Percentiles rank a stretch among this genome's conserved stretches.
phyloP scores from a whole-genome alignment of 2,888 invertebrate genomes.

The Watsonalla binaria region DNA sequence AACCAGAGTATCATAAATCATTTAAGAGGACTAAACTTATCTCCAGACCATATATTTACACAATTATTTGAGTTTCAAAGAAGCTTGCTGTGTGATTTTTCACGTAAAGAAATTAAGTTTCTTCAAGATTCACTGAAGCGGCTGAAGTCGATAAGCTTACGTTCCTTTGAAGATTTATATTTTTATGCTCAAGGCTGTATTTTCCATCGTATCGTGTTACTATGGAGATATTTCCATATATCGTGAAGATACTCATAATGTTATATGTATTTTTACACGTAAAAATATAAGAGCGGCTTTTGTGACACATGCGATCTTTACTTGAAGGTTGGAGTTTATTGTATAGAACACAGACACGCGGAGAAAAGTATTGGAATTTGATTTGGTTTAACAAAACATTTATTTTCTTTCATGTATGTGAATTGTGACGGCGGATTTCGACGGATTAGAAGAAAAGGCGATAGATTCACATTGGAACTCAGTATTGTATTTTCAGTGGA shows the following conservation, averaged over 20 bases:
- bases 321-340: not conserved
- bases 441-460: no score
- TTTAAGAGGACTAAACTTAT: no score
- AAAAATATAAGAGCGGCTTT: not conserved
- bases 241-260: not conserved
- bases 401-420: no score
- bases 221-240: not conserved
- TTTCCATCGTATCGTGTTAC: slow-evolving; percentile 9
- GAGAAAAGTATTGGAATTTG: no score
- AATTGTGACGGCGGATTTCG: no score
- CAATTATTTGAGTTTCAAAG: not conserved
- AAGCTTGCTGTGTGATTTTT: slow-evolving; percentile 15
- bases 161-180: slow-evolving; percentile 24
- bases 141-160: slow-evolving; percentile 24
- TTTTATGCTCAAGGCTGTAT: slow-evolving; percentile 11
- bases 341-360: not conserved
- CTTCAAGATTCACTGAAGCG: slow-evolving; percentile 16
- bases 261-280: not conserved
- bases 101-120: slow-evolving; percentile 22
- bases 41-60: not conserved
- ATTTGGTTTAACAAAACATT: no score
- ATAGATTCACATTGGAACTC: no score
- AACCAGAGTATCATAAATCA: not conserved
- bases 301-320: not conserved
- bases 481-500: no score